A percentile compares a stretch with the other conserved stretches of the same genome.
Evolutionary conservation across 1,140 invertebrate species (phyloP).

Genomic region (Apocrypta bakeri): DNA sequence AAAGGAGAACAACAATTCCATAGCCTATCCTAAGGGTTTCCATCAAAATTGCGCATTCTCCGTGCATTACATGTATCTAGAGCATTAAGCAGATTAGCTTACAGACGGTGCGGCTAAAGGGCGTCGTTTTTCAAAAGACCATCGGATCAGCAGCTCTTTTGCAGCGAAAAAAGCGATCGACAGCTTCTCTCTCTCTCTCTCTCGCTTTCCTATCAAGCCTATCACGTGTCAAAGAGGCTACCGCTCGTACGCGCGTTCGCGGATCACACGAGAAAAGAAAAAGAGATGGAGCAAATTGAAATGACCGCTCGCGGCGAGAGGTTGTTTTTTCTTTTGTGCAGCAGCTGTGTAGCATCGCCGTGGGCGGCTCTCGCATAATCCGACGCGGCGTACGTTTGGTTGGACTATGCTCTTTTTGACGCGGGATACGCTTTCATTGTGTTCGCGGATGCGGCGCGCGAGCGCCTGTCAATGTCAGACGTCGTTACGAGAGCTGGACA

Average conservation of each 20-base stretch:
- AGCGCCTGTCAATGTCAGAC: slow-evolving; percentile 25
- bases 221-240: slow-evolving; percentile 48
- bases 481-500: background rate
- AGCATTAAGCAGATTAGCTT: slow-evolving; percentile 48
- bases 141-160: background rate
- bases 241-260: slow-evolving; percentile 18
- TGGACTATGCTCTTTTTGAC: slow-evolving; percentile 27
- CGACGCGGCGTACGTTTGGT: background rate
- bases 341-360: slow-evolving; percentile 15
- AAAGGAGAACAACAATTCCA: background rate
- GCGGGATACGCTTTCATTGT: slow-evolving; percentile 23
- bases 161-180: slow-evolving; percentile 12
- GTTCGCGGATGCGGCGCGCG: background rate
- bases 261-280: background rate
- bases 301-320: background rate
- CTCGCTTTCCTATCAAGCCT: slow-evolving; percentile 24
- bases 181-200: background rate
- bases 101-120: slow-evolving; percentile 6
- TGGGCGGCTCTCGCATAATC: slow-evolving; percentile 35
- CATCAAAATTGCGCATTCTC: slow-evolving; percentile 43
- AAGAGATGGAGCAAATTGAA: slow-evolving; percentile 8
- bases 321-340: slow-evolving; percentile 7
- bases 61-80: background rate
- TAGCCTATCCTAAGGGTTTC: slow-evolving; percentile 26
- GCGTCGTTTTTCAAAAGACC: slow-evolving; percentile 46